Conservation (phyloP, 2,797 vertebrate genomes). For the Rhincodon typus region DNA sequence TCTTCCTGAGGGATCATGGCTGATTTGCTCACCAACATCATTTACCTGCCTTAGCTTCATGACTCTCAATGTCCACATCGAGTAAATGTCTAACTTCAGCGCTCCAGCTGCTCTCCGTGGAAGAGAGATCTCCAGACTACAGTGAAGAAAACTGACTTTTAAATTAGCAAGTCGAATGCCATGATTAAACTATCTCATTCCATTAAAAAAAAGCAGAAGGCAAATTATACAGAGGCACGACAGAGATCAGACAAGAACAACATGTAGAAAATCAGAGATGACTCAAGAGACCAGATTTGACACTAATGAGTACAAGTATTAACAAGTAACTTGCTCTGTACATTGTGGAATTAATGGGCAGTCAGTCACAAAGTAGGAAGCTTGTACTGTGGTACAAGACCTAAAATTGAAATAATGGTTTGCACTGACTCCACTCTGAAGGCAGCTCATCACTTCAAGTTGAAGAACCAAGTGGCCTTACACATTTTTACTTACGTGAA, state of each 20-base stretch:
- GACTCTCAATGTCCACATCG: not conserved
- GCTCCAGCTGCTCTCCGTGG: not conserved
- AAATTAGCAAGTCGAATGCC: not conserved
- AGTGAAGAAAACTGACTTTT: not conserved
- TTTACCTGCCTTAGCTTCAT: not conserved
- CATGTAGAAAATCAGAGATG: not conserved
- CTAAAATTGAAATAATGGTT: not conserved
- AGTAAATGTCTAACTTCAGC: not conserved
- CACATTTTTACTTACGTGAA: not conserved
- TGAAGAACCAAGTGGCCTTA: not conserved
- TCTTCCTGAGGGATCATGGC: not conserved
- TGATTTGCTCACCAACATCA: not conserved
- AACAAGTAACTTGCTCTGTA: not conserved
- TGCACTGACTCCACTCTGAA: no score
- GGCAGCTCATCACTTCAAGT: not conserved
- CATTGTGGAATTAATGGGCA: not conserved
- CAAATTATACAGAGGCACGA: not conserved
- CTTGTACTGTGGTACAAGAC: not conserved
- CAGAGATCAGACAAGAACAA: not conserved
- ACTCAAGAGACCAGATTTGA: not conserved
- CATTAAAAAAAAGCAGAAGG: not conserved
- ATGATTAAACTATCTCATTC: not conserved
- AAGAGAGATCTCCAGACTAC: not conserved
- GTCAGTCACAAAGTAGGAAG: not conserved
- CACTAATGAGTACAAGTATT: not conserved